Base-by-base conservation (phyloP, 2,113 vertebrate genomes). In the Gymnocephalus cernua region DNA sequence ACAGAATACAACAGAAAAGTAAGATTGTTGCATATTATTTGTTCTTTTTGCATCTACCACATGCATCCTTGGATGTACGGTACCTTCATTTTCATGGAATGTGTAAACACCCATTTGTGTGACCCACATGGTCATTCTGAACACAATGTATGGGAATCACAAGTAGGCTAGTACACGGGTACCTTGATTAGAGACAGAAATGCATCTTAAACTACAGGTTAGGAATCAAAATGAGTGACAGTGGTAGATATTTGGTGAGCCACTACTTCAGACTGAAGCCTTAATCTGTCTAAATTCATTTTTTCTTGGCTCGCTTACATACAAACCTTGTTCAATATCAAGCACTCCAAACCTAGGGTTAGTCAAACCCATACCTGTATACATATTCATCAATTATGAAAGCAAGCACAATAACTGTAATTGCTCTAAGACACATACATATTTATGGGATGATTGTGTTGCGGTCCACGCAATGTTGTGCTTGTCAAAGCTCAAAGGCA, bases 1-100 rank as follows among this genome's bases (percentile, higher is more conserved):
- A 90, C 82, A 84, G 41, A 88, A 91, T 80, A 83, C 81, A 89
- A 93, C 88, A 89, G 93, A 88, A 88, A 93, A 91, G 82, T 90
- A 89, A 78, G 87, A 90, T 77, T 89, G 82, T 91, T 90, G 85
- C 84, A 86, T 92, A 83, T 86, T 73, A 86, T 91, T 91, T 86
- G 81, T 86, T 91, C 77, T 89, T 91, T 93, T 87, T 82, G 74
- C 84, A 89, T 89, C 62, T 65, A 61, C 85, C 76, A 58, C 50
- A 73, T 57, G 59, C 74, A 74, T 69, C 27, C 47, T 78, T 83
- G 29, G 16, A 76, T 77, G 58, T 51, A n/a, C n/a, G n/a, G n/a
- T n/a, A 80, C 62, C 47, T 86, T 77, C 25, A 61, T 77, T 90
- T 84, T 87, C 57, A 58, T 14, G 48, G 47, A 59, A 48, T 25